phyloP scores from a whole-genome alignment of 2,797 vertebrate species.

The Merluccius polli region DNA sequence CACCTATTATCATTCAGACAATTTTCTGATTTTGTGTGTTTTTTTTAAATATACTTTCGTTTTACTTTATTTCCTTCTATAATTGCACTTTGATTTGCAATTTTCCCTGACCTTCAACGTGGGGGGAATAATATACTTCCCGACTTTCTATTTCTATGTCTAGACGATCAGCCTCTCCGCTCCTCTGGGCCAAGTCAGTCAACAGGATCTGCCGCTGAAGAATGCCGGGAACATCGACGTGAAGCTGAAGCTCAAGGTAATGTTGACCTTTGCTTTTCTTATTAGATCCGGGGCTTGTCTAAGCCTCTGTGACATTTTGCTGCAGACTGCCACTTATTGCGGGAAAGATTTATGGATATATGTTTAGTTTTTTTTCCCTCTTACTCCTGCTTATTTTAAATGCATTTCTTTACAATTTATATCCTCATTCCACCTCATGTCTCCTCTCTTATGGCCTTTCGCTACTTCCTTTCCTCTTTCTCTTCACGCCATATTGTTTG shows the following conservation, averaged over 20 bases:
- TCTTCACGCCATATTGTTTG: neutral
- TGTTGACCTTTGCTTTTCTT: constrained; percentile 56
- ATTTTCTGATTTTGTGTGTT: neutral
- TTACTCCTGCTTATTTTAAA: neutral
- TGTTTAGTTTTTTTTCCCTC: constrained; percentile 9
- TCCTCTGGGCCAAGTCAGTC: constrained; percentile 72
- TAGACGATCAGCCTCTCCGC: constrained; percentile 82
- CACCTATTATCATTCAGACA: constrained; percentile 2
- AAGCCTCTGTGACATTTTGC: constrained; percentile 50
- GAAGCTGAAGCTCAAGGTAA: constrained; percentile 81
- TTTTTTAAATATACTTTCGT: neutral
- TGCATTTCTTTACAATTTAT: neutral
- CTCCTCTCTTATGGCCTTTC: neutral
- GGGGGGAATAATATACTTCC: constrained; percentile 4
- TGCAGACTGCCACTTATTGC: constrained; percentile 18
- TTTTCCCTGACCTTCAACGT: neutral
- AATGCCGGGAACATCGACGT: constrained; percentile 95
- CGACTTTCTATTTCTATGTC: constrained; percentile 34
- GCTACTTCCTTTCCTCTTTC: neutral
- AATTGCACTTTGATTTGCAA: constrained; percentile 5
- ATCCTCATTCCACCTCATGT: neutral
- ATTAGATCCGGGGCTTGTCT: constrained; percentile 45
- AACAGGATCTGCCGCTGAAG: constrained; percentile 85
- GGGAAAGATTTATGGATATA: constrained; percentile 33
- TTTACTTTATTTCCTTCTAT: neutral